phyloP scores from a whole-genome alignment of 2,888 invertebrate species.

The Arge pagana region DNA sequence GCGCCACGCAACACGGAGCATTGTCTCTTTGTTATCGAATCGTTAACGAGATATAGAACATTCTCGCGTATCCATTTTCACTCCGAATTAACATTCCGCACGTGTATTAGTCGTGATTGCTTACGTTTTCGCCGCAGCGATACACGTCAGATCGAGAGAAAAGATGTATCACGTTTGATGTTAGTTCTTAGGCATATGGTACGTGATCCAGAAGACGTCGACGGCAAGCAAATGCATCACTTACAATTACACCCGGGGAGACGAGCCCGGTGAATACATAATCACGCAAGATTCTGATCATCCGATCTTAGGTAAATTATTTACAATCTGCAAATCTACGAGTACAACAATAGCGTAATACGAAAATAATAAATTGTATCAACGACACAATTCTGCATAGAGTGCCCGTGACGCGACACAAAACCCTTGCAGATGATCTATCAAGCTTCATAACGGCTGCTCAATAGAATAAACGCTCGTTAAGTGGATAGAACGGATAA shows the following conservation, averaged over 20 bases:
- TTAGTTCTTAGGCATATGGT: conserved; percentile 81
- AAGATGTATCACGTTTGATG: conserved; percentile 33
- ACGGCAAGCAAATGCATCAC: conserved; percentile 79
- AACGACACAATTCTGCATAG: too few relatives aligned
- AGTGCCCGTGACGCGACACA: too few relatives aligned
- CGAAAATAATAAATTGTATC: too few relatives aligned
- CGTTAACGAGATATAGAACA: too few relatives aligned
- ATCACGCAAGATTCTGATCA: conserved; percentile 77
- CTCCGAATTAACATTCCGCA: too few relatives aligned
- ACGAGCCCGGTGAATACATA: conserved; percentile 71
- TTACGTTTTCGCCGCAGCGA: too few relatives aligned
- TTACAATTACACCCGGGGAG: conserved; percentile 75
- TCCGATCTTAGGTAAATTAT: conserved; percentile 49
- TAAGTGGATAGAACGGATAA: conserved; percentile 43
- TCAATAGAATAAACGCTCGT: conserved; percentile 45
- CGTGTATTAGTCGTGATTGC: too few relatives aligned
- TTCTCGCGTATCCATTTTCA: too few relatives aligned
- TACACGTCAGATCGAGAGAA: too few relatives aligned
- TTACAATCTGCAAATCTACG: background rate
- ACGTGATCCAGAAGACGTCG: conserved; percentile 81
- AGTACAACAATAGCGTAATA: background rate
- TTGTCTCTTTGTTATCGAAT: too few relatives aligned
- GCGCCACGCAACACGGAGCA: too few relatives aligned
- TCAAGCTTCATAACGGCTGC: conserved; percentile 10
- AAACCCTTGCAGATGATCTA: too few relatives aligned